These are phyloP conservation scores for Armadillidium nasatum DNA, from an alignment of 1,140 invertebrate genomes.

Conservation along the genomic window DNA sequence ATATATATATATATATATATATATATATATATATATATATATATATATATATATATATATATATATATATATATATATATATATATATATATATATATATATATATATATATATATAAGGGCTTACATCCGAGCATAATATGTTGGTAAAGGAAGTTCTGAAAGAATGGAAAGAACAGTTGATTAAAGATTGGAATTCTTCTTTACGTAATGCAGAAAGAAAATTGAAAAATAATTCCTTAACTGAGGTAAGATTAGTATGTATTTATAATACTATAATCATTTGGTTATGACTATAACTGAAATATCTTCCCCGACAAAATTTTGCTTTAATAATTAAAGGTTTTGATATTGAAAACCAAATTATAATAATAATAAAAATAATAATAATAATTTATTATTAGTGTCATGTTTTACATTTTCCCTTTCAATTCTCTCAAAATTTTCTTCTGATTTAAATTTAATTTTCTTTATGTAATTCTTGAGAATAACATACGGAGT, in stretches of 20 bases:
- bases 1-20: no score
- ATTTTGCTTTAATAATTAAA: no score
- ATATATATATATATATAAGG: not conserved
- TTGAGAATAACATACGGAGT: no score
- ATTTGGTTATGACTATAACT: not conserved
- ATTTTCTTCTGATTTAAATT: no score
- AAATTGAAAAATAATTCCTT: not conserved
- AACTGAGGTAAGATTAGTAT: not conserved
- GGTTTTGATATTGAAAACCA: no score
- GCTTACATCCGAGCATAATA: not conserved
- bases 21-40: no score
- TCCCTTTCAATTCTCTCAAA: no score
- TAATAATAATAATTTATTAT: no score
- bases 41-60: not conserved
- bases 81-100: not conserved
- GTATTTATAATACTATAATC: not conserved
- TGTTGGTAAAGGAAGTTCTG: not conserved
- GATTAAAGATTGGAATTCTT: not conserved
- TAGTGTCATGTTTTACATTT: no score
- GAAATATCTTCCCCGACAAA: no score
- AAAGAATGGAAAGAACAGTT: conserved; percentile 18
- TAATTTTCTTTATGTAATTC: no score
- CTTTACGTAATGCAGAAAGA: not conserved
- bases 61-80: not conserved
- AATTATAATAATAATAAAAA: no score